Conservation (phyloP, 2,797 vertebrate species). For the Margarornis squamiger region DNA sequence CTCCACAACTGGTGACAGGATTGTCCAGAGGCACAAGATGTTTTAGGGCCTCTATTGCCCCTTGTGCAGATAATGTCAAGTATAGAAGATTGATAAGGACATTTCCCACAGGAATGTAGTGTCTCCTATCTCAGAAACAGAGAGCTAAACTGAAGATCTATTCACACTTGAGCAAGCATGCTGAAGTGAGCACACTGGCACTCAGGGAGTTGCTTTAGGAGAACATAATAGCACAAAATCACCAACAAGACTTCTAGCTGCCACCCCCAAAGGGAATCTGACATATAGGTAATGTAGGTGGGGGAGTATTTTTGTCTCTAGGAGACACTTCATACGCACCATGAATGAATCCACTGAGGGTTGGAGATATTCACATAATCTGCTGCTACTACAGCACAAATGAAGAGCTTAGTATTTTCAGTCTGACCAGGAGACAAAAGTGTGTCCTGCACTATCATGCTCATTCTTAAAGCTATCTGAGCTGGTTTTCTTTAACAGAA, state of each 20-base stretch:
- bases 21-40: neutral
- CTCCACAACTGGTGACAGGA: neutral
- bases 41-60: constrained; percentile 7
- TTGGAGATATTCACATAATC: neutral
- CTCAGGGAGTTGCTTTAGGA: neutral
- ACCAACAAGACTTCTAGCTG: neutral
- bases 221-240: neutral
- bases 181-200: neutral
- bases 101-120: neutral
- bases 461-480: neutral
- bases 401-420: neutral
- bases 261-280: neutral
- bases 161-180: neutral
- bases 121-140: neutral
- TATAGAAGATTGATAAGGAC: neutral
- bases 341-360: neutral
- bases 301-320: neutral
- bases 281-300: neutral
- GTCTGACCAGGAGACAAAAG: neutral
- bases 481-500: neutral
- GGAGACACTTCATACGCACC: neutral
- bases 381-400: too few relatives aligned
- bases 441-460: neutral
- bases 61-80: neutral
- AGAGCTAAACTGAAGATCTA: neutral